Base-by-base conservation (phyloP, 2,797 vertebrate genomes). In the Myotis planiceps region DNA sequence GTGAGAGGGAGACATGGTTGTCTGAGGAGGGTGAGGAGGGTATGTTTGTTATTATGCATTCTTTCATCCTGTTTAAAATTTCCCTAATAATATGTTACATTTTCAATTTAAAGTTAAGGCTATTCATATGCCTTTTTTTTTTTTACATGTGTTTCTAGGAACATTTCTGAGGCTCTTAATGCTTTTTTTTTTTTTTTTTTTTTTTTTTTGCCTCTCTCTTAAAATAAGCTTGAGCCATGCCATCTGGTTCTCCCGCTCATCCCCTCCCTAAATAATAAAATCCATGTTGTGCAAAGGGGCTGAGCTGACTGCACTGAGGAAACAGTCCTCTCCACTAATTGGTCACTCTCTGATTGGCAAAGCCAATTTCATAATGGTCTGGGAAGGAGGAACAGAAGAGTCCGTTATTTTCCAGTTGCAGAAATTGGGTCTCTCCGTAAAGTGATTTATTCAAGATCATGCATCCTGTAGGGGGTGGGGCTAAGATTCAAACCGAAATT, bases 251-350 rank as follows among this genome's bases (percentile, higher is more conserved):
- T 66, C 2, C 4, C 0, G 18, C 14, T 18, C 45, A 23, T n/a
- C 14, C 45, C 3, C 14, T 83, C 47, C 27, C 7, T 45, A 86
- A 32, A 60, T 72, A 84, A 72, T 49, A 51, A 92, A 92, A 63
- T 23, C 49, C 18, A 4, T 15, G 14, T 25, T 25, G 19, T 42
- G 23, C 45, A 66, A 9, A 32, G 14, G 42, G 6, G n/a, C 51
- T 4, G 1, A 6, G 47, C 14, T 68, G 25, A 29, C 10, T 0
- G 9, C 39, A 1, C n/a, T 0, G 0, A 49, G 60, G n/a, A 37
- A n/a, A 60, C 3, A 37, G 49, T 51, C 21, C 25, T 53, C 1
- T 25, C 27, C 18, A 1, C 32, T 78, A 13, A 8, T 29, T 13
- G 49, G n/a, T 37, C 2, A 0, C 58, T 53, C 66, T 68, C 42